These are phyloP conservation scores for Pheosia tremula DNA, from an alignment of 2,888 invertebrate genomes.

Conservation along the genomic window DNA sequence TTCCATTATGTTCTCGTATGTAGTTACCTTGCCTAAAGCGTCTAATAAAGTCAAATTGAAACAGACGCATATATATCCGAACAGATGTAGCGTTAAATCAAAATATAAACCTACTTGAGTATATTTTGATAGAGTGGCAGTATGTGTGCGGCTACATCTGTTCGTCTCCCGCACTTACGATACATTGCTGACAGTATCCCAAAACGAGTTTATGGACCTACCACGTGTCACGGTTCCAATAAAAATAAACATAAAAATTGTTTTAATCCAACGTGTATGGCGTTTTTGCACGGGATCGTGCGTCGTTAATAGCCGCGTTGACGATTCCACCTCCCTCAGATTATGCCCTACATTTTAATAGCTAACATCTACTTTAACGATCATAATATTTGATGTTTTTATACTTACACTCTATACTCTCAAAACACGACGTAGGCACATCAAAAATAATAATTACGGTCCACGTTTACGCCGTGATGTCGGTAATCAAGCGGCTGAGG, in stretches of 20 bases:
- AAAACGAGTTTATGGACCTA: slow-evolving; percentile 58
- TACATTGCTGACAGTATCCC: slow-evolving; percentile 44
- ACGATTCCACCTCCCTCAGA: slow-evolving; percentile 53
- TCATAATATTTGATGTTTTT: slow-evolving; percentile 37
- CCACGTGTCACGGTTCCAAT: slow-evolving; percentile 50
- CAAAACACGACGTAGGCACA: slow-evolving; percentile 20
- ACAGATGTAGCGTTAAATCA: slow-evolving; percentile 3
- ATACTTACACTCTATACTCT: slow-evolving; percentile 31
- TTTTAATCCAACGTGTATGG: slow-evolving; percentile 56
- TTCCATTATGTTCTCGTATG: slow-evolving; percentile 16
- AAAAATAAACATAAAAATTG: slow-evolving; percentile 63
- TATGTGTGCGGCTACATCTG: slow-evolving; percentile 42
- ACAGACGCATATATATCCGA: not conserved
- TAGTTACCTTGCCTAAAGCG: slow-evolving; percentile 7
- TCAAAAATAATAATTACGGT: slow-evolving; percentile 19
- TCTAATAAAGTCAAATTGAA: slow-evolving; percentile 17
- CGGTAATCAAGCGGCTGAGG: slow-evolving; percentile 37
- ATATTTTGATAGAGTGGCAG: slow-evolving; percentile 17
- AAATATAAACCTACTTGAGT: slow-evolving; percentile 6
- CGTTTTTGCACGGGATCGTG: slow-evolving; percentile 54
- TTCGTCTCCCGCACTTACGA: slow-evolving; percentile 54
- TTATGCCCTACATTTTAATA: slow-evolving; percentile 55
- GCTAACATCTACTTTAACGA: slow-evolving; percentile 41
- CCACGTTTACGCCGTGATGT: slow-evolving; percentile 19
- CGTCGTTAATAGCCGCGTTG: slow-evolving; percentile 41